These are phyloP conservation scores for Sebastes miniatus DNA, from an alignment of 2,797 vertebrate genomes.

Conservation along the genomic window DNA sequence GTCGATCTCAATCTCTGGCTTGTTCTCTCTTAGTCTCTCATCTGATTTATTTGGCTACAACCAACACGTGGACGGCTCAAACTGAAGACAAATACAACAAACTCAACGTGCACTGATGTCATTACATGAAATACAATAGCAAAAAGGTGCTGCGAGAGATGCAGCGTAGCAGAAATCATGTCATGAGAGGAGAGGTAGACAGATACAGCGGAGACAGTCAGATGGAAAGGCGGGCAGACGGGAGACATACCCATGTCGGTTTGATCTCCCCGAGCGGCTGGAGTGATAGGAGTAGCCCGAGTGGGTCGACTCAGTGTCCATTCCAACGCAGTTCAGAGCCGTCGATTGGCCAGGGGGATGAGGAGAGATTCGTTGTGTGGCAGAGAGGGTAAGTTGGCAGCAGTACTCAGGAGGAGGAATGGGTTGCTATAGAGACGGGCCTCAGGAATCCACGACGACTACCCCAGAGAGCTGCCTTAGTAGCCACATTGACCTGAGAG, in stretches of 20 bases:
- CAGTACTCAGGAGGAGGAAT: slow-evolving; percentile 47
- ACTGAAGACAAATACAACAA: slow-evolving; percentile 18
- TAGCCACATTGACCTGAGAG: slow-evolving; percentile 69
- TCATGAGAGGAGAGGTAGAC: not conserved
- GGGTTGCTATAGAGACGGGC: slow-evolving; percentile 68
- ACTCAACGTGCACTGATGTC: not conserved
- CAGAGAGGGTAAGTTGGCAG: slow-evolving; percentile 40
- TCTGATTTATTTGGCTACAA: slow-evolving; percentile 25
- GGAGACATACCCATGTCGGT: slow-evolving; percentile 89
- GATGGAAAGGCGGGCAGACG: slow-evolving; percentile 1
- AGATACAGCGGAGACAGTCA: not conserved
- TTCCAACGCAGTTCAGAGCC: slow-evolving; percentile 71
- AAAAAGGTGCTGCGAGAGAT: not conserved
- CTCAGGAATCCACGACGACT: slow-evolving; percentile 62
- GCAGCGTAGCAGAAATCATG: not conserved
- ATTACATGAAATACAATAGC: not conserved
- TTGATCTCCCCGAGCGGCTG: slow-evolving; percentile 92
- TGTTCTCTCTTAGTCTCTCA: not conserved
- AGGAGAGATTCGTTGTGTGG: slow-evolving; percentile 46
- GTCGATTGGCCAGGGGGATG: slow-evolving; percentile 45
- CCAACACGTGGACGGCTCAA: slow-evolving; percentile 11
- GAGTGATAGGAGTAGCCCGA: slow-evolving; percentile 96
- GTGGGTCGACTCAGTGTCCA: slow-evolving; percentile 98
- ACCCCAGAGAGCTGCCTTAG: slow-evolving; percentile 56
- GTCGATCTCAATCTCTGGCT: slow-evolving; percentile 29